These are phyloP conservation scores for Stenodera caucasica DNA, from an alignment of 2,888 invertebrate species.

Conservation along the genomic window DNA sequence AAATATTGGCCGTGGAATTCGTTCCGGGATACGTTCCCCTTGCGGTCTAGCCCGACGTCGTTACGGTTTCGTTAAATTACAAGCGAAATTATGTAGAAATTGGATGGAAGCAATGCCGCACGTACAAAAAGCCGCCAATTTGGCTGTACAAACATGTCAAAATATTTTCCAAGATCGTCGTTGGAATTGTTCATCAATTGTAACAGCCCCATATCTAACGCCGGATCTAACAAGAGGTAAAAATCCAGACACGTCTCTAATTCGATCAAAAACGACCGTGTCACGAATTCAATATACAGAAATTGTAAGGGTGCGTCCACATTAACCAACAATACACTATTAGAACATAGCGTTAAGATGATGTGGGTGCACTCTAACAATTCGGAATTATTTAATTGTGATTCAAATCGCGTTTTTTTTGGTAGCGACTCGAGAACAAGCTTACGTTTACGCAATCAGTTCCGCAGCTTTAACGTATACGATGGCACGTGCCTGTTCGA, in stretches of 20 bases:
- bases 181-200: slow-evolving; percentile 83
- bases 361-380: no score
- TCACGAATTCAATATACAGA: no score
- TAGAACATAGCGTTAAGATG: no score
- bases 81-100: slow-evolving; percentile 67
- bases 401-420: slow-evolving; percentile 22
- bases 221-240: slow-evolving; percentile 78
- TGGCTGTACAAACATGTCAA: slow-evolving; percentile 71
- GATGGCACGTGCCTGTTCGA: slow-evolving; percentile 76
- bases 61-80: slow-evolving; percentile 62
- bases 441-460: slow-evolving; percentile 81
- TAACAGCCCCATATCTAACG: slow-evolving; percentile 70
- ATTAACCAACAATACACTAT: no score
- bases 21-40: slow-evolving; percentile 49
- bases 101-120: slow-evolving; percentile 73
- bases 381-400: slow-evolving; percentile 6
- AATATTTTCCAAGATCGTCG: slow-evolving; percentile 70
- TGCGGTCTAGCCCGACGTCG: slow-evolving; percentile 50
- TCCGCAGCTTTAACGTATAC: slow-evolving; percentile 78
- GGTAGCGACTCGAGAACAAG: slow-evolving; percentile 82
- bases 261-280: slow-evolving; percentile 1
- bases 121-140: slow-evolving; percentile 72
- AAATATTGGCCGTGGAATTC: slow-evolving; percentile 46
- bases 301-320: no score
- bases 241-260: slow-evolving; percentile 18